These are phyloP conservation scores for Alsophila aescularia DNA, from an alignment of 2,888 invertebrate genomes.

Conservation along the genomic window DNA sequence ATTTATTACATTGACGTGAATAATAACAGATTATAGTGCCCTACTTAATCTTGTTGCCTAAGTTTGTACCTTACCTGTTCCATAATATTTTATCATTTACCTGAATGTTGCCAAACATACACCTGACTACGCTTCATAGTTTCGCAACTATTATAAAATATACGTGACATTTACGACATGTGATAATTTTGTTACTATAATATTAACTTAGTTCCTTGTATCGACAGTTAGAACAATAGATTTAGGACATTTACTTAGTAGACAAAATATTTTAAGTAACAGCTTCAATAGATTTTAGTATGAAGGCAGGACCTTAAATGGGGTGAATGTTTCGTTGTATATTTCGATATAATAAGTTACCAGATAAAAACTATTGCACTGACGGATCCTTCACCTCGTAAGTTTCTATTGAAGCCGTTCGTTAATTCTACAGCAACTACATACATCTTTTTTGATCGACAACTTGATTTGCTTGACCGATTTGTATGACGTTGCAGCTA, in stretches of 20 bases:
- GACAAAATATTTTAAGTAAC: too few relatives aligned
- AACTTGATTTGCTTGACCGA: neutral
- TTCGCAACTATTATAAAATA: conserved; percentile 14
- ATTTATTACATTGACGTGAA: too few relatives aligned
- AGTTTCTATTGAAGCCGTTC: too few relatives aligned
- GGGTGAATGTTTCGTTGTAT: too few relatives aligned
- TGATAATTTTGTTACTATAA: conserved; percentile 29
- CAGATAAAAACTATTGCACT: too few relatives aligned
- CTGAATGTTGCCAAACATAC: conserved; percentile 22
- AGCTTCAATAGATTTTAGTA: too few relatives aligned
- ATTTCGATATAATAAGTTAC: too few relatives aligned
- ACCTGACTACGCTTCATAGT: conserved; percentile 14
- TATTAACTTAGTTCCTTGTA: conserved; percentile 1
- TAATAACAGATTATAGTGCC: too few relatives aligned
- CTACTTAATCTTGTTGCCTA: neutral
- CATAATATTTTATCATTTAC: neutral
- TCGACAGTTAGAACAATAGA: neutral
- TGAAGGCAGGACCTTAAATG: too few relatives aligned
- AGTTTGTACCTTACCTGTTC: neutral
- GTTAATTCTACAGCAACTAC: too few relatives aligned
- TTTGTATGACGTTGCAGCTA: neutral
- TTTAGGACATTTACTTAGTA: too few relatives aligned
- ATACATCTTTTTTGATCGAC: neutral
- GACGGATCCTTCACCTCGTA: too few relatives aligned
- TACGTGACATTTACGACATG: conserved; percentile 37